A percentile compares a stretch with the other conserved stretches of the same genome.
Evolutionary conservation across 2,888 invertebrate species (phyloP).

Genomic region (Tupiocoris notatus): DNA sequence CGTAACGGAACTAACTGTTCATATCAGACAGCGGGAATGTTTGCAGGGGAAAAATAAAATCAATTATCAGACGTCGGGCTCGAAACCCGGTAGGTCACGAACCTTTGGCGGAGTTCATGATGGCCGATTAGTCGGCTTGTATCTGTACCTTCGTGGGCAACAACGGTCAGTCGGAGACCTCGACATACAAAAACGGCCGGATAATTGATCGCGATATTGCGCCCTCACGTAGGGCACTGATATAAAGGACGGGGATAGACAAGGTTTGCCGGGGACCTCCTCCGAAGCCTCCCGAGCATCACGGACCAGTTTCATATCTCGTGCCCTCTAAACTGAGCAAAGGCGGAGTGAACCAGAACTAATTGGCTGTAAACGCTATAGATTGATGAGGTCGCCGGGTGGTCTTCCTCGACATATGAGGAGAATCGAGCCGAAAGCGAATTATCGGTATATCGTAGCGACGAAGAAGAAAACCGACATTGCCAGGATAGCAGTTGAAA

Average conservation of each 20-base stretch:
- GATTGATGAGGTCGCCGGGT: slow-evolving; percentile 23
- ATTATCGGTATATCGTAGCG: too few relatives aligned
- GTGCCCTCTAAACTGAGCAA: neutral
- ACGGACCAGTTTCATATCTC: slow-evolving; percentile 2
- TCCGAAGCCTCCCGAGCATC: slow-evolving; percentile 2
- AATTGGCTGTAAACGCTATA: slow-evolving; percentile 29
- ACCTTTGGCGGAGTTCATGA: slow-evolving; percentile 5
- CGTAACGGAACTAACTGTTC: neutral
- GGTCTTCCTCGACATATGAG: too few relatives aligned
- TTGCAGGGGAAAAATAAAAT: neutral
- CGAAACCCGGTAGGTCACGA: slow-evolving; percentile 13
- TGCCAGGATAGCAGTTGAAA: too few relatives aligned
- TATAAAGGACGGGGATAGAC: slow-evolving; percentile 1
- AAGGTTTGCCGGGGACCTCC: slow-evolving; percentile 6
- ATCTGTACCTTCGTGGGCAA: slow-evolving; percentile 8
- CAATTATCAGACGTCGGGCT: neutral
- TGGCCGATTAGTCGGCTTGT: slow-evolving; percentile 11
- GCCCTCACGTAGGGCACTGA: slow-evolving; percentile 29
- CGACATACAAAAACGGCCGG: slow-evolving; percentile 22
- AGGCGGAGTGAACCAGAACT: slow-evolving; percentile 10
- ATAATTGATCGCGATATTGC: slow-evolving; percentile 36
- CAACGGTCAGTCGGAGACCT: slow-evolving; percentile 8
- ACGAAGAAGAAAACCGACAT: too few relatives aligned
- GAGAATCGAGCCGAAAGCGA: too few relatives aligned
- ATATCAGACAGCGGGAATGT: neutral